Evolutionary conservation across 2,797 vertebrate species (phyloP), one percentile per base, ranked within the genome.

Genomic region (Brachymystax lenok): DNA sequence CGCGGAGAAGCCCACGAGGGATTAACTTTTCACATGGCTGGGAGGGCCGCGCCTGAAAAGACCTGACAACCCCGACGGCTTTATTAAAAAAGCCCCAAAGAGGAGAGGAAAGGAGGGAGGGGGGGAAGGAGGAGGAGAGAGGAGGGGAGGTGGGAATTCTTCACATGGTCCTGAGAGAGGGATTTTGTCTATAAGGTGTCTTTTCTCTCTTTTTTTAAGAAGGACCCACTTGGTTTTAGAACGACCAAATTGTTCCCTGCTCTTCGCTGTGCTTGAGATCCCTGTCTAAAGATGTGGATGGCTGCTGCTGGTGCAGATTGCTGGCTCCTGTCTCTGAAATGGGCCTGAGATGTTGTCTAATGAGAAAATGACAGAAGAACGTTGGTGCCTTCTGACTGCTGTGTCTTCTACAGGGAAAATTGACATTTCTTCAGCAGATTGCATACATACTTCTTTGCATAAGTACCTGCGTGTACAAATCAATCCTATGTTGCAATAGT

Each of bases 21-120:
- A 95, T 95, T 95, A 95, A 94, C 94, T 95, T 95, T 95, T 95
- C 95, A 95, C 95, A 95, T 95, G 95, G 95, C 93, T 95, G 93
- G 93, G 93, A 95, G 93, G 95, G 93, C 88, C 27, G 89, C 84
- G 85, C 92, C 92, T 95, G 93, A 95, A 95, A 95, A 93, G 93
- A 95, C 92, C 94, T 94, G 94, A 95, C 94, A 95, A 94, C 93
- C 91, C 90, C 91, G 93, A 95, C 92, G 92, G 94, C 95, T 95
- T 95, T 94, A 95, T 95, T 95, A 95, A 95, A 95, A 40, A 63
- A 61, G 56, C 19, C 30, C 30, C 30, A 94, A 91, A 93, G 93
- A 93, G 86, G 83, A 87, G 85, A 90, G 90, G 86, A 83, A 85
- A 81, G 79, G 70, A 81, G 77, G 56, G 75, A 77, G 24, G 24